A percentile compares a stretch with the other conserved stretches of the same genome.
Conservation (phyloP, 2,888 invertebrate species). For the Gnatocerus cornutus region DNA sequence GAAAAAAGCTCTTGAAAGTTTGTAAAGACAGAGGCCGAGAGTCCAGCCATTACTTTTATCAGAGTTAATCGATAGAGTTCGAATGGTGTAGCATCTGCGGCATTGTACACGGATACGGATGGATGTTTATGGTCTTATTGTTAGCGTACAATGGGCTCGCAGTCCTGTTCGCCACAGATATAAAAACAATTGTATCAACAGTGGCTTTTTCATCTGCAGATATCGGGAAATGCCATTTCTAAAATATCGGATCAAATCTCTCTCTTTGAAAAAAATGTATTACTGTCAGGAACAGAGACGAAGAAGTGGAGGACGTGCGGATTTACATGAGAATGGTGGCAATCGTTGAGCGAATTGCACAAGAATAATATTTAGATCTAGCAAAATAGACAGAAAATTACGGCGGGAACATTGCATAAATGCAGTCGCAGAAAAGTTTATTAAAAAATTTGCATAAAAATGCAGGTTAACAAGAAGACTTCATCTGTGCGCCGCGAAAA, state of each 20-base stretch:
- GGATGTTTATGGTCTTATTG: conserved; percentile 50
- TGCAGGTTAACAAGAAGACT: too few relatives aligned
- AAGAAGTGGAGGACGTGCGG: too few relatives aligned
- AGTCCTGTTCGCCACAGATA: conserved; percentile 47
- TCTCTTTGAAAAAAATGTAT: conserved; percentile 37
- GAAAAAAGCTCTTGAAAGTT: neutral
- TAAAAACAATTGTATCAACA: conserved; percentile 48
- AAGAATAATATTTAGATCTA: too few relatives aligned
- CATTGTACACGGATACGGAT: conserved; percentile 44
- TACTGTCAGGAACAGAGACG: conserved; percentile 9
- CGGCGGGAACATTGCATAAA: too few relatives aligned
- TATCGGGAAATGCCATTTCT: conserved; percentile 39
- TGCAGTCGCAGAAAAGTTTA: too few relatives aligned
- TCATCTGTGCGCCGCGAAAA: too few relatives aligned
- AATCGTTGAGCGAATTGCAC: neutral
- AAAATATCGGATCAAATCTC: conserved; percentile 43
- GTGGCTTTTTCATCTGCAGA: conserved; percentile 47
- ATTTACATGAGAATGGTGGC: conserved; percentile 9
- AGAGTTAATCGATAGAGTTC: conserved; percentile 46
- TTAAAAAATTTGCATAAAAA: too few relatives aligned
- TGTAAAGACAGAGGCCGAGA: conserved; percentile 18
- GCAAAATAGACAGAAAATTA: too few relatives aligned
- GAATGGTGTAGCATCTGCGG: conserved; percentile 47
- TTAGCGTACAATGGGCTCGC: conserved; percentile 42
- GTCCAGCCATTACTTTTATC: conserved; percentile 37